phyloP scores from a whole-genome alignment of 1,140 invertebrate genomes.

The Riptortus pedestris region DNA sequence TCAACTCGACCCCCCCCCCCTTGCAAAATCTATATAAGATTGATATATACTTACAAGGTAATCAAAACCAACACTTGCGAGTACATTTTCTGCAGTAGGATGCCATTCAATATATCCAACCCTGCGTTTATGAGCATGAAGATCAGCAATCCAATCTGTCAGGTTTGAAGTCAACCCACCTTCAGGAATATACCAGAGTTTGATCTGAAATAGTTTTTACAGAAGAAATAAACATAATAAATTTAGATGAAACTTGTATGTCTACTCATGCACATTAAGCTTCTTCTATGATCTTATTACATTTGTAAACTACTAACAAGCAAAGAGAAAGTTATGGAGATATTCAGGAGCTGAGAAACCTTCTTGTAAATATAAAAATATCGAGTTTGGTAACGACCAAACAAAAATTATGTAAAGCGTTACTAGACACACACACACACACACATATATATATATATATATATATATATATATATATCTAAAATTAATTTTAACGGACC shows the following conservation, averaged over 20 bases:
- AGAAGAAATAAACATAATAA: not conserved
- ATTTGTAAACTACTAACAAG: not conserved
- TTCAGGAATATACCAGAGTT: constrained; percentile 86
- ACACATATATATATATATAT: no score
- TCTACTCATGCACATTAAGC: not conserved
- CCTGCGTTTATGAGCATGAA: constrained; percentile 76
- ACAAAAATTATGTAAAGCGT: no score
- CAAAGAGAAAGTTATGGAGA: not conserved
- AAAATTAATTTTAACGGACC: no score
- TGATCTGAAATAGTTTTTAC: constrained; percentile 51
- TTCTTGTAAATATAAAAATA: no score
- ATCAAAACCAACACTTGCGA: constrained; percentile 79
- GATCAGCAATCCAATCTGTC: constrained; percentile 74
- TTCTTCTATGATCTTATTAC: not conserved
- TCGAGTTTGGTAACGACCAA: no score
- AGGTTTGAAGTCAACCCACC: constrained; percentile 67
- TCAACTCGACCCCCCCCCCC: no score
- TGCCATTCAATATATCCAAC: constrained; percentile 89
- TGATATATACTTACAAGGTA: constrained; percentile 64
- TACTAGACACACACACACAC: no score
- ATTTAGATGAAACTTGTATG: not conserved
- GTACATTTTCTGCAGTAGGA: constrained; percentile 82
- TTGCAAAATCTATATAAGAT: no score
- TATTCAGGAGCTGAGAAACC: no score
- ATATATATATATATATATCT: no score